Conservation (phyloP, 1,140 invertebrate species). For the Drosophila mojavensis region DNA sequence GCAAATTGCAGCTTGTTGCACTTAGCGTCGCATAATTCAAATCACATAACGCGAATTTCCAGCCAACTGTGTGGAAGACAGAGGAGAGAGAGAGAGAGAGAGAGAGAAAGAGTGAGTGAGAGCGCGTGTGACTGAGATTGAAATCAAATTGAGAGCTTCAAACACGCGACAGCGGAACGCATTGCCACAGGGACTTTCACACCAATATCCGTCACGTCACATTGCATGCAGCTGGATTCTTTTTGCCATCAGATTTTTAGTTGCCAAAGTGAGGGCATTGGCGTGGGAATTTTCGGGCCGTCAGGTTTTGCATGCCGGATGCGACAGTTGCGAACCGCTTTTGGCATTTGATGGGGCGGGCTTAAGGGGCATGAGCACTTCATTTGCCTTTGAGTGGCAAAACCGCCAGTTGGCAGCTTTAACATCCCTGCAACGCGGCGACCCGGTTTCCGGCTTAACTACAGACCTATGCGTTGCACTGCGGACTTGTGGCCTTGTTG, state of each 20-base stretch:
- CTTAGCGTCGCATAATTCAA: slow-evolving; percentile 60
- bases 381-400: slow-evolving; percentile 57
- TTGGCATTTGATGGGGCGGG: slow-evolving; percentile 26
- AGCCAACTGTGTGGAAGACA: slow-evolving; percentile 46
- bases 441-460: slow-evolving; percentile 30
- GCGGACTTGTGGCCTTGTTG: slow-evolving; percentile 22
- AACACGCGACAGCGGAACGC: slow-evolving; percentile 50
- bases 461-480: slow-evolving; percentile 16
- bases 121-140: slow-evolving; percentile 17
- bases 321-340: slow-evolving; percentile 62
- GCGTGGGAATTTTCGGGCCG: slow-evolving; percentile 21
- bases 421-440: slow-evolving; percentile 5
- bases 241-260: slow-evolving; percentile 12
- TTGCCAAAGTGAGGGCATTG: slow-evolving; percentile 18
- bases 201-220: slow-evolving; percentile 40
- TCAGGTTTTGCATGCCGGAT: slow-evolving; percentile 40
- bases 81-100: neutral
- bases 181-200: slow-evolving; percentile 28
- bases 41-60: slow-evolving; percentile 60
- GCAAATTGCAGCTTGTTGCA: slow-evolving; percentile 60
- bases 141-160: slow-evolving; percentile 45
- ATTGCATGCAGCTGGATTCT: slow-evolving; percentile 15
- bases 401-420: slow-evolving; percentile 33
- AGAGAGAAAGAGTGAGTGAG: too few relatives aligned
- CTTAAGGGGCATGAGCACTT: slow-evolving; percentile 51